Evolutionary conservation across 2,888 invertebrate species (phyloP).

Genomic region (Nymphalis urticae): DNA sequence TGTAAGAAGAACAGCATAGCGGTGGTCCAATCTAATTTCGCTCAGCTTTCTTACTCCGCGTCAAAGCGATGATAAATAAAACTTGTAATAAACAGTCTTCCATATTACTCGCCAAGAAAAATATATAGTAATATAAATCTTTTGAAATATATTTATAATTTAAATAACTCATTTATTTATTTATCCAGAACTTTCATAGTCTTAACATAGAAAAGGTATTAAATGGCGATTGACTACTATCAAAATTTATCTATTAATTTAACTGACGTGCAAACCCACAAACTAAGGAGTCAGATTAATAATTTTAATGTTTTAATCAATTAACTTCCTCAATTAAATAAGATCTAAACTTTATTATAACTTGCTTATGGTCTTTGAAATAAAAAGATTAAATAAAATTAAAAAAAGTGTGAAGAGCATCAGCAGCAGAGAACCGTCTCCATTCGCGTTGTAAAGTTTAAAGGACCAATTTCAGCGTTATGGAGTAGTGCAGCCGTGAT

Average conservation of each 20-base stretch:
- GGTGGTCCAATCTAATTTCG: constrained; percentile 18
- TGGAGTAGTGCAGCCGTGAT: constrained; percentile 11
- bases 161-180: too few species aligned
- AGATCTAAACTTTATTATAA: too few species aligned
- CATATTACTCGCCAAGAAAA: background rate
- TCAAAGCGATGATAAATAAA: constrained; percentile 22
- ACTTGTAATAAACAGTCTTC: constrained; percentile 8
- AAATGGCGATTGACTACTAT: too few species aligned
- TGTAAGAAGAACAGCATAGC: constrained; percentile 10
- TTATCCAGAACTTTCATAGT: too few species aligned
- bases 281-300: too few species aligned
- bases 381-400: background rate
- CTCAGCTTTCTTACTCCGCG: constrained; percentile 16
- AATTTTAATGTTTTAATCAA: too few species aligned
- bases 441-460: background rate
- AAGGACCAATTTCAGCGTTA: constrained; percentile 6
- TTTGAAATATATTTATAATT: background rate
- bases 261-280: too few species aligned
- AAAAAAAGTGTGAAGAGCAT: background rate
- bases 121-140: background rate
- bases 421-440: background rate
- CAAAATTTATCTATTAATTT: too few species aligned
- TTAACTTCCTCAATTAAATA: too few species aligned
- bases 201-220: too few species aligned
- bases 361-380: too few species aligned